Base-by-base conservation (phyloP, 2,113 vertebrate genomes). In the Macquaria ambigua region DNA sequence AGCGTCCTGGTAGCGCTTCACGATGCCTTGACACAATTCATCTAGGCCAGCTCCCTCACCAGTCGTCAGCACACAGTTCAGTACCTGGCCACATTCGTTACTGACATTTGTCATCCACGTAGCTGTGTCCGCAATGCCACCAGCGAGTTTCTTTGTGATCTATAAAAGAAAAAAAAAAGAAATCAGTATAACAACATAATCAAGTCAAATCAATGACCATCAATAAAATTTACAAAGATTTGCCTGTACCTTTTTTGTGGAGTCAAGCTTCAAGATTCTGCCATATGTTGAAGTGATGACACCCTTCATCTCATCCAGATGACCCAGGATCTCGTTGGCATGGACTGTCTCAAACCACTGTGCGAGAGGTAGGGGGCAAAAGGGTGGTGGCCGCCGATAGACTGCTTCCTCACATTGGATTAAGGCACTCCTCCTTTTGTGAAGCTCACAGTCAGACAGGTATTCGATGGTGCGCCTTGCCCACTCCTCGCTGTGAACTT, bases 141-240 rank as follows among this genome's bases (percentile, higher is more conserved):
- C 83, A 64, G 85, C 83, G 0, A 88, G 66, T 20, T 85, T 88
- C 11, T 84, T 88, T 5, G 83, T 88, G 61, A 90, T 77, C 86
- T 81, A 31, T 31, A 31, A 2, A n/a, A n/a, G n/a, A n/a, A n/a
- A 31, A 31, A 31, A 31, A 31, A 31, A 31, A 31, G 28, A 31
- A 31, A 31, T 31, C 28, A 31, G 28, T 31, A 31, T 31, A 31
- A 31, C 28, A 31, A 31, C 28, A 31, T 31, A 31, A 31, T 31
- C 28, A 31, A 31, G 28, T 31, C 28, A 31, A 55, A 55, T 21
- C 52, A 55, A 55, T 55, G 6, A 23, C 5, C 20, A 55, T 23
- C 20, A 55, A 23, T 55, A 5, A 55, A 55, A 55, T 37, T 37
- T 37, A 37, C 37, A 37, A 37, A 37, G 37, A 55, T 25, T 43